Evolutionary conservation across 2,797 vertebrate genomes (phyloP).

Genomic region (Sebastes kiyomatsui): DNA sequence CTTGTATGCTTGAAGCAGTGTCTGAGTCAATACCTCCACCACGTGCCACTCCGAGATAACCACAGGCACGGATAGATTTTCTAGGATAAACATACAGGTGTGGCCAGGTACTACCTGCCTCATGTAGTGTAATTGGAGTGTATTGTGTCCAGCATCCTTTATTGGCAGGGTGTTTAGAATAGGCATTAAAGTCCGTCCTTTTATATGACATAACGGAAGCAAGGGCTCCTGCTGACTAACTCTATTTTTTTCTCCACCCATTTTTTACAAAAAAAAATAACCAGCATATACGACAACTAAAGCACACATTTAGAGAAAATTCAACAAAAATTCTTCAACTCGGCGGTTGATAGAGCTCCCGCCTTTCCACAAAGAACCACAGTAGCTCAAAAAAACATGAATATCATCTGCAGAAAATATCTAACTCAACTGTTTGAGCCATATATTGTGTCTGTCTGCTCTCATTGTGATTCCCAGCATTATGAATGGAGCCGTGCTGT

Average conservation of each 20-base stretch:
- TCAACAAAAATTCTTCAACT: background rate
- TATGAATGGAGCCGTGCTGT: slow-evolving; percentile 55
- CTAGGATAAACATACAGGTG: slow-evolving; percentile 20
- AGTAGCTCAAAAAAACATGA: background rate
- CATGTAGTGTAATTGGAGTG: slow-evolving; percentile 4
- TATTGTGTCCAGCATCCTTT: background rate
- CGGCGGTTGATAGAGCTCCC: too few relatives aligned
- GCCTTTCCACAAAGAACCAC: background rate
- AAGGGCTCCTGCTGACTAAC: background rate
- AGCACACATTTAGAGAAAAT: background rate
- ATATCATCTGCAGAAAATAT: slow-evolving; percentile 17
- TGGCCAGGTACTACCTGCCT: slow-evolving; percentile 3
- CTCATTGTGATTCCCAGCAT: slow-evolving; percentile 46
- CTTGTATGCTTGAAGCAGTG: slow-evolving; percentile 47
- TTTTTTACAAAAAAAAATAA: background rate
- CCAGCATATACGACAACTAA: background rate
- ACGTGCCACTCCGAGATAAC: slow-evolving; percentile 66
- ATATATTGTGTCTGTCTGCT: slow-evolving; percentile 31
- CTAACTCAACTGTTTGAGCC: slow-evolving; percentile 1
- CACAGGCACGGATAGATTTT: slow-evolving; percentile 52
- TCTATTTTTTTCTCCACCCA: background rate
- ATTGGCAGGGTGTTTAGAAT: background rate
- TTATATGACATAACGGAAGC: background rate
- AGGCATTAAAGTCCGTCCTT: background rate
- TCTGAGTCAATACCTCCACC: slow-evolving; percentile 70